Conservation (phyloP, 2,113 vertebrate species). For the Antechinus stuartii region DNA sequence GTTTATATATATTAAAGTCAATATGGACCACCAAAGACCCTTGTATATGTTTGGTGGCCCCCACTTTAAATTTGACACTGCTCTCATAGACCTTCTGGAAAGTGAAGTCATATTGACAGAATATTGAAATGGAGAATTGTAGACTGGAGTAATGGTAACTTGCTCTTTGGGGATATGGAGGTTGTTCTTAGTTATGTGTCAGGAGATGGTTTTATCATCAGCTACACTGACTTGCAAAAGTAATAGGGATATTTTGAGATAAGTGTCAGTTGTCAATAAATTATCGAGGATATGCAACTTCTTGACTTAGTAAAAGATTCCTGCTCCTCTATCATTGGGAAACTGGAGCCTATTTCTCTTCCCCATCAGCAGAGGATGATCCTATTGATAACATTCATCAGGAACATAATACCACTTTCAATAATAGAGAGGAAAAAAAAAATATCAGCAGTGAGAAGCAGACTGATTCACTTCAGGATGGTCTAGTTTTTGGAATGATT, state of each 20-base stretch:
- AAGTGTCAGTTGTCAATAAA: constrained; percentile 34
- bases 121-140: too few relatives aligned
- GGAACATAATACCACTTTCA: constrained; percentile 40
- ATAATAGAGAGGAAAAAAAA: constrained; percentile 53
- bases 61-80: too few relatives aligned
- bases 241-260: constrained; percentile 30
- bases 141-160: too few relatives aligned
- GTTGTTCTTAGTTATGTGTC: not conserved
- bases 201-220: constrained; percentile 64
- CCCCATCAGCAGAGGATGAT: constrained; percentile 68
- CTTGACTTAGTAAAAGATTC: constrained; percentile 53
- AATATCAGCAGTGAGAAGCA: constrained; percentile 21
- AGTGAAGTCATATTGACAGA: too few relatives aligned
- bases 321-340: not conserved
- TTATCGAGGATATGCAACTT: constrained; percentile 22
- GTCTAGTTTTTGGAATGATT: constrained; percentile 28
- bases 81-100: too few relatives aligned
- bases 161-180: too few relatives aligned
- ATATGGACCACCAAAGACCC: too few relatives aligned
- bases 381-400: constrained; percentile 64
- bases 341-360: constrained; percentile 39
- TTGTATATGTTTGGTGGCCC: too few relatives aligned
- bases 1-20: too few relatives aligned
- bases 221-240: constrained; percentile 57
- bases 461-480: not conserved